phyloP scores from a whole-genome alignment of 2,888 invertebrate genomes.

The Drosophila vallismaia region DNA sequence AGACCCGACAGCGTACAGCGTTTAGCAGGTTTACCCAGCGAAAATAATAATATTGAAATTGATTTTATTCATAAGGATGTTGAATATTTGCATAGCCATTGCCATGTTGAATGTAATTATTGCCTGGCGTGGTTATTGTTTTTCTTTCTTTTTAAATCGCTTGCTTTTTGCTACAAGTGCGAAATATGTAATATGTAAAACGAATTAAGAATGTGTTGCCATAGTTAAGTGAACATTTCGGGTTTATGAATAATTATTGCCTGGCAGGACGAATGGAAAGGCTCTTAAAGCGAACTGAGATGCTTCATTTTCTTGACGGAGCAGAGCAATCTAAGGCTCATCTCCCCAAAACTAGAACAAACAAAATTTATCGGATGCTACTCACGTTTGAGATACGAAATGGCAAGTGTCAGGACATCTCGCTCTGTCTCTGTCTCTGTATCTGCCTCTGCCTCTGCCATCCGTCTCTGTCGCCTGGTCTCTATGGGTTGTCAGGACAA shows the following conservation, averaged over 20 bases:
- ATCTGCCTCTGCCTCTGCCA: not conserved
- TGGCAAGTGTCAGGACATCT: not conserved
- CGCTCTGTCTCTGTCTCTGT: not conserved
- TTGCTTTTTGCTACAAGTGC: not conserved
- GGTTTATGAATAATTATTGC: constrained; percentile 18
- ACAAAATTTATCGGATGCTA: constrained; percentile 5
- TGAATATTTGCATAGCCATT: constrained; percentile 40
- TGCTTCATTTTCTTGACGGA: constrained; percentile 5
- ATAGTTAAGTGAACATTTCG: constrained; percentile 9
- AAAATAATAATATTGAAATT: constrained; percentile 62
- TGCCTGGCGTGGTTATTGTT: constrained; percentile 19
- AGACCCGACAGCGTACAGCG: not conserved
- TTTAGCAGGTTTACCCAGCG: constrained; percentile 32
- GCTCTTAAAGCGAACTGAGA: not conserved
- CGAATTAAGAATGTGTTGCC: constrained; percentile 26
- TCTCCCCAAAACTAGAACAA: not conserved
- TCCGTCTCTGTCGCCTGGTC: constrained; percentile 24
- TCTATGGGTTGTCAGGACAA: constrained; percentile 53
- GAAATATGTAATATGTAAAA: constrained; percentile 45
- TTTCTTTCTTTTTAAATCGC: not conserved
- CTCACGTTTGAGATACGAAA: constrained; percentile 13
- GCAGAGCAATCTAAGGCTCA: constrained; percentile 9
- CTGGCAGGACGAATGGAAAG: not conserved
- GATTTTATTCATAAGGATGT: constrained; percentile 52
- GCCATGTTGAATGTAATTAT: constrained; percentile 67